phyloP scores from a whole-genome alignment of 2,888 invertebrate species.

The Sesia apiformis region DNA sequence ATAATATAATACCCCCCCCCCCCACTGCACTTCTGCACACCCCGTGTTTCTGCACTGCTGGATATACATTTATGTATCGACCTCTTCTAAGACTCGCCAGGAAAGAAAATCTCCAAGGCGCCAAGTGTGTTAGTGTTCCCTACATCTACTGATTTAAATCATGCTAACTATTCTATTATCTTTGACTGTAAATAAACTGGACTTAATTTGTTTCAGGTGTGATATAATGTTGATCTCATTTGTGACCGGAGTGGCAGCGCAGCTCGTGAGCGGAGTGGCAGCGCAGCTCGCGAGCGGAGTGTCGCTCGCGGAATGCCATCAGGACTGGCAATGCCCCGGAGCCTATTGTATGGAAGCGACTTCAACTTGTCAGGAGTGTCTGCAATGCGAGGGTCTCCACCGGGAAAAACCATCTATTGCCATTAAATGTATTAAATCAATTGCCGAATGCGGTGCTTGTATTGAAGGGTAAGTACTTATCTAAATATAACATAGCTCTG shows the following conservation, averaged over 20 bases:
- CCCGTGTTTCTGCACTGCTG: too few species aligned
- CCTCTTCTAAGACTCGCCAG: too few species aligned
- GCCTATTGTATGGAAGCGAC: conserved; percentile 33
- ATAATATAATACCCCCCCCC: too few species aligned
- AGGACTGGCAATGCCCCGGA: conserved; percentile 26
- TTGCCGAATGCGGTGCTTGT: conserved; percentile 42
- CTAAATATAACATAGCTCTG: background rate
- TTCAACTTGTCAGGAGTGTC: conserved; percentile 31
- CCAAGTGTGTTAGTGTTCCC: too few species aligned
- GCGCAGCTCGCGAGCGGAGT: conserved; percentile 9
- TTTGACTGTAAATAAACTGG: background rate
- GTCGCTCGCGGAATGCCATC: conserved; percentile 20
- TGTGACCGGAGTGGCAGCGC: background rate
- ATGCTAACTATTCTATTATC: background rate
- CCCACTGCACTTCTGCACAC: too few species aligned
- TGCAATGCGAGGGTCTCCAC: conserved; percentile 35
- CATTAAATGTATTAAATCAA: conserved; percentile 31
- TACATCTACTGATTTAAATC: conserved; percentile 4
- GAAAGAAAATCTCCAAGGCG: too few species aligned
- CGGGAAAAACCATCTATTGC: conserved; percentile 23
- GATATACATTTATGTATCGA: too few species aligned
- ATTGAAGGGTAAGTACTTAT: conserved; percentile 28
- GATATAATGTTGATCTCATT: too few species aligned
- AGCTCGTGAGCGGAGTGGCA: conserved; percentile 6
- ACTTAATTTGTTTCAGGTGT: conserved; percentile 1